Conservation (phyloP, 2,113 vertebrate genomes). For the Penelope pileata region DNA sequence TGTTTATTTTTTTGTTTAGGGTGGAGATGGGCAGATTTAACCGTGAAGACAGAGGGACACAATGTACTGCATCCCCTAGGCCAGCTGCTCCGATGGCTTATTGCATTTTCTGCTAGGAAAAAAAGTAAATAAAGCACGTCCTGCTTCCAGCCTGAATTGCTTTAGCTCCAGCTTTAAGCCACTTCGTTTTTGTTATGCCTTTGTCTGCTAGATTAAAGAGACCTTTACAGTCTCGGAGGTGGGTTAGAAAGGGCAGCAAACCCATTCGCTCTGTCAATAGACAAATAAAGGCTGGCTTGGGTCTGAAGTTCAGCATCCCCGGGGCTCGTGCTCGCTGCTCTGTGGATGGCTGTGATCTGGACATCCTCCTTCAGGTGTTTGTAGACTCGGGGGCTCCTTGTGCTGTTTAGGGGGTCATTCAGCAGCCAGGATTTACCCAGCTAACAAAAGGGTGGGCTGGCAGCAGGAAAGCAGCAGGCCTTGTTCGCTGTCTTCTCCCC, state of each 20-base stretch:
- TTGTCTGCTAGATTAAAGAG: slow-evolving; percentile 18
- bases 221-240: slow-evolving; percentile 20
- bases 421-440: not conserved
- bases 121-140: not conserved
- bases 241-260: slow-evolving; percentile 43
- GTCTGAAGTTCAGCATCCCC: slow-evolving; percentile 19
- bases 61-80: not conserved
- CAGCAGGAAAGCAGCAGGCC: not conserved
- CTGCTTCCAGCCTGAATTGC: not conserved
- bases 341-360: not conserved
- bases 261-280: not conserved
- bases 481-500: not conserved
- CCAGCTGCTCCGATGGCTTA: not conserved
- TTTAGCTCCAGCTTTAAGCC: slow-evolving; percentile 3
- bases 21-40: not conserved
- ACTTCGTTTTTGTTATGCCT: not conserved
- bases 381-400: not conserved
- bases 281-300: slow-evolving; percentile 34
- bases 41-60: not conserved
- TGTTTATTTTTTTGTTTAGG: not conserved
- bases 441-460: not conserved
- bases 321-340: not conserved
- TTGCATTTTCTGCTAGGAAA: not conserved
- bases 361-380: not conserved
- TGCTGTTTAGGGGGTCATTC: not conserved